A percentile compares a stretch with the other conserved stretches of the same genome.
Evolutionary conservation across 2,888 invertebrate species (phyloP).

Genomic region (Orchestes rusci): DNA sequence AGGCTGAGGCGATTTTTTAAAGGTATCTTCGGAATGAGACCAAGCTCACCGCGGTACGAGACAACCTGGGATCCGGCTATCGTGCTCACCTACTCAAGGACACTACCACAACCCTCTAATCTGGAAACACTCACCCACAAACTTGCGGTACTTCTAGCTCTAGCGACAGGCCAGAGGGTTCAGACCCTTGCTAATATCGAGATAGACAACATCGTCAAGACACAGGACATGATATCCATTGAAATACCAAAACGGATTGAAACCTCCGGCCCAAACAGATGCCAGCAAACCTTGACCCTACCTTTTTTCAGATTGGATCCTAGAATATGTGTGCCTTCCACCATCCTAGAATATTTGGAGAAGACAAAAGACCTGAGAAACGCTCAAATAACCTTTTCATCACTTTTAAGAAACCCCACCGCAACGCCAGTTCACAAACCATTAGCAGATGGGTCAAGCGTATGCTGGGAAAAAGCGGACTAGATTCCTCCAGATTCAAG

Average conservation of each 20-base stretch:
- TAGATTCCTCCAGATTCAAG: neutral
- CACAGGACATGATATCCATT: neutral
- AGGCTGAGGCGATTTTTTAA: slow-evolving; percentile 1
- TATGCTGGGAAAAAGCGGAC: slow-evolving; percentile 1
- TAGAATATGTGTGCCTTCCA: neutral
- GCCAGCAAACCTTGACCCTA: neutral
- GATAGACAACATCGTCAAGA: neutral
- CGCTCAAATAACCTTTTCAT: slow-evolving; percentile 1
- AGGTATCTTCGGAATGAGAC: too few relatives aligned
- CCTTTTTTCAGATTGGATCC: neutral
- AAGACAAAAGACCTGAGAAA: neutral
- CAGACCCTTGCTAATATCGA: neutral
- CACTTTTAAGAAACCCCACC: too few relatives aligned
- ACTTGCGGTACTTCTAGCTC: neutral
- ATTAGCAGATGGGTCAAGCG: too few relatives aligned
- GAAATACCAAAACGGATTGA: neutral
- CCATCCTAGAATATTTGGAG: too few relatives aligned
- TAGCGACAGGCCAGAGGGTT: neutral
- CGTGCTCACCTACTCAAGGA: too few relatives aligned
- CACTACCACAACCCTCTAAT: neutral
- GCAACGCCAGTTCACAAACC: too few relatives aligned
- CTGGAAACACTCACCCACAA: neutral
- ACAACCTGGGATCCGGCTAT: too few relatives aligned
- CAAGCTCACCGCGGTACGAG: too few relatives aligned
- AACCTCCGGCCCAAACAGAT: neutral